Evolutionary conservation across 1,140 invertebrate genomes (phyloP).

Genomic region (Globodera ellingtonae): DNA sequence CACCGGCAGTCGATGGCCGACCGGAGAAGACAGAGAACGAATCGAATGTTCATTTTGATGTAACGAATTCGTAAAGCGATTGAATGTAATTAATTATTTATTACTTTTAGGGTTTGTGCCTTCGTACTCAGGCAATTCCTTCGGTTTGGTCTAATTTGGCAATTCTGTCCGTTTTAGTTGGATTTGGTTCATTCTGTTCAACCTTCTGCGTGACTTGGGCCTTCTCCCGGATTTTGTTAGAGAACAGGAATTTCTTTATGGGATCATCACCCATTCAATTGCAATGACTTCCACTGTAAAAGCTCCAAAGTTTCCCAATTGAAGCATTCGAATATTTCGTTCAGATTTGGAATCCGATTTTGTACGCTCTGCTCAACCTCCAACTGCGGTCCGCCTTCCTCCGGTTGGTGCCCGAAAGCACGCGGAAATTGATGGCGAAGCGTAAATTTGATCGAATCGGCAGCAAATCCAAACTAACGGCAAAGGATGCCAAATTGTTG

Average conservation of each 20-base stretch:
- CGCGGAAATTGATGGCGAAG: constrained; percentile 37
- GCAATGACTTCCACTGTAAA: constrained; percentile 70
- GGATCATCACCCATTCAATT: constrained; percentile 69
- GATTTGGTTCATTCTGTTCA: constrained; percentile 70
- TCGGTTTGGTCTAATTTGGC: constrained; percentile 54
- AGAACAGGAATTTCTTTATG: constrained; percentile 65
- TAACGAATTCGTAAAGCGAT: constrained; percentile 3
- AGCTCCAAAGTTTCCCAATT: neutral
- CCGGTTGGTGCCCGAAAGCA: constrained; percentile 53
- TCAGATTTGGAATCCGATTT: constrained; percentile 68
- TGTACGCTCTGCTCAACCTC: constrained; percentile 69
- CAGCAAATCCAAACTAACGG: neutral
- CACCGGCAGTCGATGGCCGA: constrained; percentile 57
- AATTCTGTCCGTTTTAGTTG: constrained; percentile 68
- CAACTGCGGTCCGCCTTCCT: constrained; percentile 59
- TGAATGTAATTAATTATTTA: neutral
- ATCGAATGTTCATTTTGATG: constrained; percentile 65
- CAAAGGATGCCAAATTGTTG: neutral
- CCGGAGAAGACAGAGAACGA: constrained; percentile 61
- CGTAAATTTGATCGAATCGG: constrained; percentile 18
- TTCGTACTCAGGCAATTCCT: constrained; percentile 26
- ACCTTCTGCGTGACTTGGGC: constrained; percentile 69
- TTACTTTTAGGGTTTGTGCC: constrained; percentile 14
- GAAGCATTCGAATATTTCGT: neutral
- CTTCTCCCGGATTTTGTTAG: constrained; percentile 58